Evolutionary conservation across 2,888 invertebrate genomes (phyloP).

Genomic region (Scaptomyza flava): DNA sequence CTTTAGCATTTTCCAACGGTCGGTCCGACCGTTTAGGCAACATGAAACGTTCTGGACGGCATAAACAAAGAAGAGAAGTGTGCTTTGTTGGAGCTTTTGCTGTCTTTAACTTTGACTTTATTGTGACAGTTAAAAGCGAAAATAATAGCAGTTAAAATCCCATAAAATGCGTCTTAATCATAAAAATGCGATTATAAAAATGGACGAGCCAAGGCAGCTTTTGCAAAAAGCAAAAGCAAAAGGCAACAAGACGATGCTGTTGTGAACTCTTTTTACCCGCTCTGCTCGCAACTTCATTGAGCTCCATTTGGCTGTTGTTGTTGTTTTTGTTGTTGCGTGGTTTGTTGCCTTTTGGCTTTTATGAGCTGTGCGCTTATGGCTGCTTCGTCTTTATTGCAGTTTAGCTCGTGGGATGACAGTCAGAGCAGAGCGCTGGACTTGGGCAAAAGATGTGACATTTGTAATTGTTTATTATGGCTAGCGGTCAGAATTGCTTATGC

Average conservation of each 20-base stretch:
- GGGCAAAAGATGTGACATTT: slow-evolving; percentile 56
- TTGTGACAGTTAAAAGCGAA: slow-evolving; percentile 80
- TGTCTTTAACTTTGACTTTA: slow-evolving; percentile 79
- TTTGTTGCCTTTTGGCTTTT: slow-evolving; percentile 65
- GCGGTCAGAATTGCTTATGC: slow-evolving; percentile 25
- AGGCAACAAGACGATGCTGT: slow-evolving; percentile 12
- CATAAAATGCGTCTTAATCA: slow-evolving; percentile 82
- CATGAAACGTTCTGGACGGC: slow-evolving; percentile 36
- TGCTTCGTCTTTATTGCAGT: slow-evolving; percentile 65
- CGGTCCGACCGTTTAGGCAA: slow-evolving; percentile 32
- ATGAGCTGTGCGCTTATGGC: slow-evolving; percentile 70
- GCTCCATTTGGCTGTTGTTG: slow-evolving; percentile 22
- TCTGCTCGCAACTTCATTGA: slow-evolving; percentile 11
- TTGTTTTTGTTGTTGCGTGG: slow-evolving; percentile 10
- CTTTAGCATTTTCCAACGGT: not conserved
- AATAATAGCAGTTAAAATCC: slow-evolving; percentile 80
- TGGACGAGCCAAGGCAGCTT: slow-evolving; percentile 52
- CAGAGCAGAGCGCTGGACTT: slow-evolving; percentile 2
- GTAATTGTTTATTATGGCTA: slow-evolving; percentile 65
- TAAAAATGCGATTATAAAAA: slow-evolving; percentile 81
- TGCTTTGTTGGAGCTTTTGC: slow-evolving; percentile 55
- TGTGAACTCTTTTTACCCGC: slow-evolving; percentile 50
- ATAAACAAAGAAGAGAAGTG: slow-evolving; percentile 66
- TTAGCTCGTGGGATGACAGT: slow-evolving; percentile 36
- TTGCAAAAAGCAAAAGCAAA: not conserved